Evolutionary conservation across 2,888 invertebrate genomes (phyloP), one percentile per base, ranked within the genome.

Genomic region (Norana najaformis): DNA sequence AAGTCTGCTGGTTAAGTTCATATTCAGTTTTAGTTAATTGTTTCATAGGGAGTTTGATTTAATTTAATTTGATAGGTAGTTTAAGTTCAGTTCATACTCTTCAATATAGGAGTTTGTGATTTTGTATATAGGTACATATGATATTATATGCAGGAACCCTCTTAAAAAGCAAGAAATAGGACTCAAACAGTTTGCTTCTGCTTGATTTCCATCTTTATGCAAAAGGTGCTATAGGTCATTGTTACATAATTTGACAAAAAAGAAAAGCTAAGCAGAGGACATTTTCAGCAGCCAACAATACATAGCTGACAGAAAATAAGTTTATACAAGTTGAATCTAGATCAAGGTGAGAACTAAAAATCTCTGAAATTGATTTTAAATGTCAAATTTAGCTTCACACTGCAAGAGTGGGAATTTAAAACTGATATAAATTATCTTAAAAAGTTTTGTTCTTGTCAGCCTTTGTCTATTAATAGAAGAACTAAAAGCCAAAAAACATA

Each of bases 101-200:
- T 69, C 69, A 69, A 47, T 16, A n/a, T n/a, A 69, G n/a, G 11
- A 69, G 69, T 69, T 47, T n/a, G 69, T 69, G 69, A 69, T 69
- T 69, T n/a, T 8, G n/a, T 13, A n/a, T 2, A 30, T n/a, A 69
- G 69, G n/a, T 69, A n/a, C 69, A 69, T n/a, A n/a, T 41, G n/a
- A 11, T 69, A 69, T 69, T n/a, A 69, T n/a, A 69, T 69, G 30
- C 16, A 30, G n/a, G n/a, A n/a, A n/a, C n/a, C n/a, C 2, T 69
- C 69, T 69, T 30, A 69, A 69, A n/a, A 69, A 69, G 11, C 69
- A 69, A 69, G n/a, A n/a, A 69, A 69, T n/a, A 69, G 3, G n/a
- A 69, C n/a, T 69, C n/a, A n/a, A 69, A 69, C n/a, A n/a, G 69
- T 69, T n/a, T 69, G n/a, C 69, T 69, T 69, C 69, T n/a, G n/a